phyloP scores from a whole-genome alignment of 1,140 invertebrate species.

The Homalodisca vitripennis region DNA sequence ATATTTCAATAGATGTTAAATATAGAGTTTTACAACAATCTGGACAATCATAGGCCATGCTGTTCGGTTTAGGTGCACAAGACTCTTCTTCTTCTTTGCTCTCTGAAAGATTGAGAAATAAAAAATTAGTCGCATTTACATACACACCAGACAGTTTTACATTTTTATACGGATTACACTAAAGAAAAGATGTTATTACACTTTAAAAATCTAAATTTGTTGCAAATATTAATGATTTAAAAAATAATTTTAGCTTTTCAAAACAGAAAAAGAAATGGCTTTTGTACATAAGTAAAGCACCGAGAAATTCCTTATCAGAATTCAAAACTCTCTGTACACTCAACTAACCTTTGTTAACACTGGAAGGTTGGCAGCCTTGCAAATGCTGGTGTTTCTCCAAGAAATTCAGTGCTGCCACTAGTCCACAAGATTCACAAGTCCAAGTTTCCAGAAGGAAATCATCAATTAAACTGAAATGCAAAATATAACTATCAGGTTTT shows the following conservation, averaged over 20 bases:
- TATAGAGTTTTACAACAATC: conserved; percentile 67
- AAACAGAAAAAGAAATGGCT: conserved; percentile 10
- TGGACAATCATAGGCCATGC: conserved; percentile 68
- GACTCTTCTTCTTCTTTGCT: conserved; percentile 36
- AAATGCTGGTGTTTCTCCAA: conserved; percentile 51
- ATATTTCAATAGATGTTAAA: conserved; percentile 71
- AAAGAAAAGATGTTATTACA: too few relatives aligned
- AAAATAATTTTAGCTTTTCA: background rate
- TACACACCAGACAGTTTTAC: too few relatives aligned
- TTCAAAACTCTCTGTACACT: background rate
- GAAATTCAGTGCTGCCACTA: conserved; percentile 46
- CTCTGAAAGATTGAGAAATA: conserved; percentile 30
- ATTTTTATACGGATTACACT: too few relatives aligned
- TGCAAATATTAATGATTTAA: too few relatives aligned
- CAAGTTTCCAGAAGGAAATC: conserved; percentile 46
- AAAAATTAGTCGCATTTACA: too few relatives aligned
- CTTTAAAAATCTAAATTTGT: too few relatives aligned
- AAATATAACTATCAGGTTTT: too few relatives aligned
- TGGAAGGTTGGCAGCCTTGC: conserved; percentile 43
- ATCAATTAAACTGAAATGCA: conserved; percentile 43
- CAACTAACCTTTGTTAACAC: conserved; percentile 25
- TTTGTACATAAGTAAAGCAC: background rate
- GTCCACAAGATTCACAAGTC: conserved; percentile 50
- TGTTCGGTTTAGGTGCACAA: conserved; percentile 58
- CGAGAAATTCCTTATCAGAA: too few relatives aligned